phyloP scores from a whole-genome alignment of 53 echinoderm and acorn worm genomes.

The Echinarachnius parma region DNA sequence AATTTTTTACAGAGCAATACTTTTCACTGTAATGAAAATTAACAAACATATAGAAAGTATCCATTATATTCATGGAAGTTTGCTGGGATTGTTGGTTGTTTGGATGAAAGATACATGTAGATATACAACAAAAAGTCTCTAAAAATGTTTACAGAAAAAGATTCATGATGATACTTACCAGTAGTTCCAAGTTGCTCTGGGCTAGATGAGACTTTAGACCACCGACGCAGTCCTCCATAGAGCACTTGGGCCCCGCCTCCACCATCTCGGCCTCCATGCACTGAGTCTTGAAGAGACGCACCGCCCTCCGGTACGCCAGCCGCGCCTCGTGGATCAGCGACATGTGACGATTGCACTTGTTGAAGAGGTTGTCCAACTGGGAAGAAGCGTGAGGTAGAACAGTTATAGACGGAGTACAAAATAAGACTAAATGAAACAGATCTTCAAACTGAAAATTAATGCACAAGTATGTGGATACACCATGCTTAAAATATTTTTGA shows the following conservation, averaged over 20 bases:
- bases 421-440: neutral
- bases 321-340: constrained; percentile 61
- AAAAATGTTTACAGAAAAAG: no score
- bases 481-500: no score
- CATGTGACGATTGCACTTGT: constrained; percentile 69
- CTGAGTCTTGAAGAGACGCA: constrained; percentile 73
- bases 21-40: no score
- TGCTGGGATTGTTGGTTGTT: no score
- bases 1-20: no score
- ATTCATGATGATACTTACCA: constrained; percentile 69
- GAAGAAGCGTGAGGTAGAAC: neutral
- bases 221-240: constrained; percentile 87
- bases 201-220: constrained; percentile 62
- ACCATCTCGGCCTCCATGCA: constrained; percentile 75
- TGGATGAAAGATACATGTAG: no score
- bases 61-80: no score
- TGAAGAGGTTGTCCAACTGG: constrained; percentile 79
- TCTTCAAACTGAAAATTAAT: no score
- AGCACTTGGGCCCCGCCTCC: constrained; percentile 56
- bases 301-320: constrained; percentile 57
- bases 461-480: neutral
- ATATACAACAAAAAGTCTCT: no score
- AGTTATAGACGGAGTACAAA: neutral
- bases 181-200: constrained; percentile 59
- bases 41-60: no score